phyloP scores from a whole-genome alignment of 2,113 vertebrate genomes.

The Percina caprodes region DNA sequence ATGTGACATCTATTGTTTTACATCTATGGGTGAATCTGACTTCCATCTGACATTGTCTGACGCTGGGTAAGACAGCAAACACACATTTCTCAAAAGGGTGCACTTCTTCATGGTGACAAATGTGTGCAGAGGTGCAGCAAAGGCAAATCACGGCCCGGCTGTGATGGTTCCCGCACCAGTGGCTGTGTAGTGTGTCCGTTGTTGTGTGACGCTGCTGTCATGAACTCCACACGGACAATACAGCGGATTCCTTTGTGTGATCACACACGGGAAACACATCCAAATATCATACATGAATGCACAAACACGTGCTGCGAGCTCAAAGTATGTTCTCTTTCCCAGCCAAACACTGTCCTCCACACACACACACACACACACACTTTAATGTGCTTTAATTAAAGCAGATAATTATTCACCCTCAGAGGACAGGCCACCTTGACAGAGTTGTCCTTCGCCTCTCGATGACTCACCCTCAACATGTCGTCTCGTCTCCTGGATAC shows the following conservation, averaged over 20 bases:
- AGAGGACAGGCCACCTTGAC: conserved; percentile 57
- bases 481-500: conserved; percentile 63
- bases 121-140: neutral
- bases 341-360: conserved; percentile 13
- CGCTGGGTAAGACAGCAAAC: neutral
- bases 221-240: conserved; percentile 8
- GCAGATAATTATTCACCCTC: conserved; percentile 60
- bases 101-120: too few relatives aligned
- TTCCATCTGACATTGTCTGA: neutral
- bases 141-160: neutral
- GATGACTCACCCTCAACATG: conserved; percentile 61
- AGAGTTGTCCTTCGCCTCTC: conserved; percentile 38
- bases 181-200: neutral
- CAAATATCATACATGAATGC: conserved; percentile 19
- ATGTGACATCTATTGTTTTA: too few relatives aligned
- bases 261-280: neutral
- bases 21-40: neutral
- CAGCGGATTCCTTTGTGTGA: conserved; percentile 11
- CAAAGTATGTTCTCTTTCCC: conserved; percentile 1
- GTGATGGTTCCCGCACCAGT: neutral
- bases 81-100: neutral
- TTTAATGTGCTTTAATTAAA: conserved; percentile 67
- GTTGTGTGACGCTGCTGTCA: neutral
- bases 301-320: conserved; percentile 13
- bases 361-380: conserved; percentile 29